phyloP scores from a whole-genome alignment of 2,113 vertebrate species.

The Paramormyrops kingsleyae region DNA sequence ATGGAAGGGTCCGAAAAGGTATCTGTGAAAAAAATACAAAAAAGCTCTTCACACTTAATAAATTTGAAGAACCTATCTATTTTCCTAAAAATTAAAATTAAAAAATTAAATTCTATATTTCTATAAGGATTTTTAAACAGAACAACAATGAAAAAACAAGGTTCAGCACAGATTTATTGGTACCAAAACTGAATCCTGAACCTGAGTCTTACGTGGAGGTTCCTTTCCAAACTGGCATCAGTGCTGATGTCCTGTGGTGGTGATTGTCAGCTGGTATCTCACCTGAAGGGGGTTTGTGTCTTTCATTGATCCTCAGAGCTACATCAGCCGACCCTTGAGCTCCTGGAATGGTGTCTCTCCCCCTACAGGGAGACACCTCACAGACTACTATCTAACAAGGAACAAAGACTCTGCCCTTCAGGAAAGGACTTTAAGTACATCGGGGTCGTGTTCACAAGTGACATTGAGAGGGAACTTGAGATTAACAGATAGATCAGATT shows the following conservation, averaged over 20 bases:
- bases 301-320: background rate
- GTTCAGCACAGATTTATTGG: background rate
- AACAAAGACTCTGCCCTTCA: background rate
- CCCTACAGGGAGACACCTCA: background rate
- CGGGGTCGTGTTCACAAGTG: background rate
- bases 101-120: background rate
- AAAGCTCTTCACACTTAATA: background rate
- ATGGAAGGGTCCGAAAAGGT: background rate
- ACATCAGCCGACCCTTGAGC: background rate
- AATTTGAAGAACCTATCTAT: background rate
- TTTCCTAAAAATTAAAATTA: background rate
- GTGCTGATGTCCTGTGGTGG: background rate
- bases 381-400: background rate
- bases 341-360: background rate
- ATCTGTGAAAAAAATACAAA: background rate
- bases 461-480: background rate
- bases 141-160: background rate
- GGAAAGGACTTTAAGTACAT: background rate
- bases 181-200: background rate
- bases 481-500: background rate
- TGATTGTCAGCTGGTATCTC: background rate
- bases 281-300: background rate
- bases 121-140: background rate
- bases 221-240: background rate
- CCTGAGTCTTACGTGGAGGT: background rate